Evolutionary conservation across 2,113 vertebrate species (phyloP), one percentile per base, ranked within the genome.

Genomic region (Tupaia tana): DNA sequence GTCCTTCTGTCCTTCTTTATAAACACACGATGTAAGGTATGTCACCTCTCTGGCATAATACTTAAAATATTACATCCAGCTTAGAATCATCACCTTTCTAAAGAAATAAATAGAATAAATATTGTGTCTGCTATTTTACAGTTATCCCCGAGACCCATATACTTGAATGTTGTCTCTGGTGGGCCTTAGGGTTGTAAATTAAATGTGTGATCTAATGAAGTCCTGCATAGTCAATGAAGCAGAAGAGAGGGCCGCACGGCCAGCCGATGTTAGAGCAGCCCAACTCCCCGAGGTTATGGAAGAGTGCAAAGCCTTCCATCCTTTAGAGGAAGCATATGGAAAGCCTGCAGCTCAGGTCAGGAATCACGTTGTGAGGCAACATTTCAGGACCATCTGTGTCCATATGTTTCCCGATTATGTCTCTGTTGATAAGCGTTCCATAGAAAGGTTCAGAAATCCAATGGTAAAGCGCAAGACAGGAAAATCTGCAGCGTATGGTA

Each of bases 331-430:
- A 93, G 56, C 86, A 86, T 77, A 92, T 74, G 86, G 69, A 87
- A 64, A 90, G 63, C 34, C 86, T 80, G 56, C 14, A 0, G 81
- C 67, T 64, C 56, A 58, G 84, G 89, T 96, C 89, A 90, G 78
- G 14, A 87, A 54, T 19, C 84, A 24, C 3, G 18, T 18, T 9
- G 67, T 7, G 69, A 95, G 54, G n/a, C 34, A 81, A 52, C 14
- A 29, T 66, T 93, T 58, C 90, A 85, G 70, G 18, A 7, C 83
- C 85, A 95, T 94, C 83, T 95, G 92, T 52, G 80, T 95, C 75
- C 77, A 73, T 94, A 74, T 63, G 89, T 64, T 73, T 94, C 80
- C 58, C 91, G 59, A 93, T 4, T 79, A 54, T 87, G 7, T 78
- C 27, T 85, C 19, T 27, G 1, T 5, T 27, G 43, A 24, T 75